Percentiles rank a stretch among this genome's conserved stretches.
phyloP scores from a whole-genome alignment of 2,888 invertebrate genomes.

The Chydorus sphaericus region DNA sequence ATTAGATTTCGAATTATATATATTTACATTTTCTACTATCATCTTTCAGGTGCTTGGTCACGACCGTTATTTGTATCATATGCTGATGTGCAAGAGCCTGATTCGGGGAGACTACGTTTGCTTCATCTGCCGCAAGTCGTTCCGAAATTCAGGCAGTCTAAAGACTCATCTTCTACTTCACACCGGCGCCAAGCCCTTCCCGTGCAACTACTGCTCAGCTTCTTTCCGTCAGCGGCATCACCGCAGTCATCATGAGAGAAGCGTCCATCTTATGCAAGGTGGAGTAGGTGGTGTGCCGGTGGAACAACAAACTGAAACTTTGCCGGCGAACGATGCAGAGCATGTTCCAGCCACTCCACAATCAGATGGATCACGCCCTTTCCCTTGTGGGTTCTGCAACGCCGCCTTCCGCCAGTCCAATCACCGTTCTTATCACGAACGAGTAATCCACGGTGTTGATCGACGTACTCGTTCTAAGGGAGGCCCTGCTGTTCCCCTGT shows the following conservation, averaged over 20 bases:
- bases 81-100: conserved; percentile 14
- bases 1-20: too few relatives aligned
- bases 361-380: conserved; percentile 9
- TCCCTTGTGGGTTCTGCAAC: conserved; percentile 10
- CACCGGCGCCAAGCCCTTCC: conserved; percentile 15
- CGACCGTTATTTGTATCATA: conserved; percentile 13
- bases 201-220: conserved; percentile 14
- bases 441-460: conserved; percentile 13
- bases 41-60: too few relatives aligned
- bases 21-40: too few relatives aligned
- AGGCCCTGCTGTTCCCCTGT: background rate
- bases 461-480: conserved; percentile 11
- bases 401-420: conserved; percentile 13
- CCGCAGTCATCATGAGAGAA: conserved; percentile 11
- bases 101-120: conserved; percentile 14
- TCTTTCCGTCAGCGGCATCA: conserved; percentile 14
- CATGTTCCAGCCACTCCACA: background rate
- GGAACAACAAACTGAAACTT: background rate
- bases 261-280: conserved; percentile 10
- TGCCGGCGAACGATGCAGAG: conserved; percentile 1
- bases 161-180: conserved; percentile 15
- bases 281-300: background rate
- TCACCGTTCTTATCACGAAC: conserved; percentile 13
- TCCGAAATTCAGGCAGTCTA: conserved; percentile 14
- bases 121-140: conserved; percentile 15